Evolutionary conservation across 2,113 vertebrate species (phyloP).

Genomic region (Microcebus griseorufus): DNA sequence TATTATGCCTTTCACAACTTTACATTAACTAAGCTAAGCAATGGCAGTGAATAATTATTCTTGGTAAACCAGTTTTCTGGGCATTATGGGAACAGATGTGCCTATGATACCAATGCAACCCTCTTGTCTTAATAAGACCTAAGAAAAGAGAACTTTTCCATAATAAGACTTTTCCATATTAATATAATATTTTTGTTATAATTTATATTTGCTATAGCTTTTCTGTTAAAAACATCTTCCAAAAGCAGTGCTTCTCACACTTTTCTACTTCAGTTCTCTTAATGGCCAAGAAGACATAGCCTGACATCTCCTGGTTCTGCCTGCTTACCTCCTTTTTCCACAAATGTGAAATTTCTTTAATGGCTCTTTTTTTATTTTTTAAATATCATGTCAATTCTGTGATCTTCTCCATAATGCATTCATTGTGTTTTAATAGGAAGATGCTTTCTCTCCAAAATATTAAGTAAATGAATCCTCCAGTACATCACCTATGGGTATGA

Average conservation of each 20-base stretch:
- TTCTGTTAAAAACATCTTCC: neutral
- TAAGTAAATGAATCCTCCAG: neutral
- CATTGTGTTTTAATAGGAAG: neutral
- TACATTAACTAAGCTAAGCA: slow-evolving; percentile 19
- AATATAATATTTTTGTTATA: slow-evolving; percentile 27
- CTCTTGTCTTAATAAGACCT: neutral
- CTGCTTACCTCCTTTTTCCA: neutral
- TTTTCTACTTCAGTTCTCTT: slow-evolving; percentile 9
- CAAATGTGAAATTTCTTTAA: neutral
- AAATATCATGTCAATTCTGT: neutral
- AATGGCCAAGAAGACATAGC: neutral
- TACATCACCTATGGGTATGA: neutral
- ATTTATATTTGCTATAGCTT: neutral
- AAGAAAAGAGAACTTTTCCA: neutral
- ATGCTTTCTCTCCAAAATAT: neutral
- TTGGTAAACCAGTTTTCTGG: slow-evolving; percentile 26
- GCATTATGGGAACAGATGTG: neutral
- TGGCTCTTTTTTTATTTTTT: neutral
- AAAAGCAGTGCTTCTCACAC: neutral
- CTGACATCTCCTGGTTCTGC: neutral
- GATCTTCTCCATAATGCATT: neutral
- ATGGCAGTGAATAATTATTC: neutral
- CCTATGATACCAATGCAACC: neutral
- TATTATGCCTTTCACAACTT: neutral
- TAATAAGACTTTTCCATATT: neutral